Evolutionary conservation across 2,888 invertebrate species (phyloP), one percentile per base, ranked within the genome.

Genomic region (Lepidocyrtinus sp.): DNA sequence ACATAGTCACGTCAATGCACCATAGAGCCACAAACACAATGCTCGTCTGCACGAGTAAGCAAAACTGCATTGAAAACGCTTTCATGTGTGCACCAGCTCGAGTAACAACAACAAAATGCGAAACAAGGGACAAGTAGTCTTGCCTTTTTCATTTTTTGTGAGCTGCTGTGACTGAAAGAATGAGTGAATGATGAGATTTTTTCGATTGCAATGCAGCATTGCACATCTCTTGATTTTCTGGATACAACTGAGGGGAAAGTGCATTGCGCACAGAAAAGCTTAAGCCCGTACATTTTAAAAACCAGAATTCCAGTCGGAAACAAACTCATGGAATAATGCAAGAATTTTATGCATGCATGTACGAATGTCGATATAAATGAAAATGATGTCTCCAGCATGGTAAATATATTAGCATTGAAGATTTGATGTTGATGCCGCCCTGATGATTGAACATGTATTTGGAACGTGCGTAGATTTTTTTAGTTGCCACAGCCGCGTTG

Each of bases 161-260:
- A 65, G 65, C 46, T 67, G 67, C 25, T 59, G 21, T 59, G 59
- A 63, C 46, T 62, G 72, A 61, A 36, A 24, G 46, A 71, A 71
- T 71, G 70, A 77, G 76, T 77, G 71, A 70, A 70, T 70, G 71
- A 71, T 71, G 76, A 71, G 71, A 77, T 70, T 76, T 69, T 26
- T 25, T 55, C 62, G 9, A 25, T 25, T 64, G 64, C 19, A 50
- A 59, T 75, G 74, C 27, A 25, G 22, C 50, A 50, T 15, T n/a
- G n/a, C n/a, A n/a, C 50, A 50, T 59, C 22, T 12, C n/a, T 21
- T 61, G 22, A 22, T 9, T 68, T 21, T 25, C 21, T 45, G 22
- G 17, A 12, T 68, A 15, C 50, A 50, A 62, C 21, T 25, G 50
- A 69, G 61, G 63, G 27, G 62, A 76, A 64, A 70, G 69, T 69